Evolutionary conservation across 2,113 vertebrate species (phyloP).

Genomic region (Clarias magur): DNA sequence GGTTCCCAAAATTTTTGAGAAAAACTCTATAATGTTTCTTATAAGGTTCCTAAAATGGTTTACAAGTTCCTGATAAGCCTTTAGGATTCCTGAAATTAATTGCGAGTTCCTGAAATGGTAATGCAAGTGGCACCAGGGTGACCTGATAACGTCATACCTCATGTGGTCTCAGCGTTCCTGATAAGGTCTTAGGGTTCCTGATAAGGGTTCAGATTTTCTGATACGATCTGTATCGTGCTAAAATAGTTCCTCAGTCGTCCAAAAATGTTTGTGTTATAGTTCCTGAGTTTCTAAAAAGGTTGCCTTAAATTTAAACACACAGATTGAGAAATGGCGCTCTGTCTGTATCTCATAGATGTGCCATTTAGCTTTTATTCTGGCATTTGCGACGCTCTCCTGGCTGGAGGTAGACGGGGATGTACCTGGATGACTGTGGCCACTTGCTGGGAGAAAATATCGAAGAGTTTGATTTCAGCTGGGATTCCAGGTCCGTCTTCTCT

Average conservation of each 20-base stretch:
- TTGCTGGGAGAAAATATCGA: constrained; percentile 99
- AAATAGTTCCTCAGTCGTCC: too few species aligned
- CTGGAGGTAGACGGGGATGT: neutral
- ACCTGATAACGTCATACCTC: too few species aligned
- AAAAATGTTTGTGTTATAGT: too few species aligned
- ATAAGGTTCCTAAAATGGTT: neutral
- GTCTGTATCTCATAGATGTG: too few species aligned
- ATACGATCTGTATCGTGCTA: neutral
- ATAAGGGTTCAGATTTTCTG: neutral
- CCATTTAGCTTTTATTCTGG: neutral
- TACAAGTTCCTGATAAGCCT: too few species aligned
- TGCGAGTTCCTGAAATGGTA: too few species aligned
- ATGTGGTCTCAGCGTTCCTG: too few species aligned
- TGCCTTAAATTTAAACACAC: neutral
- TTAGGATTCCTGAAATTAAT: neutral
- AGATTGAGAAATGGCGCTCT: neutral
- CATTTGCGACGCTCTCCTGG: neutral
- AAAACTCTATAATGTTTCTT: neutral
- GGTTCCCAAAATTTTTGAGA: too few species aligned
- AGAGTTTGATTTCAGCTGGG: constrained; percentile 95
- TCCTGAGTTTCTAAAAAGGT: neutral
- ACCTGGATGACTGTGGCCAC: constrained; percentile 98
- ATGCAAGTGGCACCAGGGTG: too few species aligned
- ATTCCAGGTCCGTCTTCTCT: constrained; percentile 98
- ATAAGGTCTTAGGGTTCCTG: too few species aligned